Base-by-base conservation (phyloP, 2,797 vertebrate genomes). In the Centroberyx gerrardi region DNA sequence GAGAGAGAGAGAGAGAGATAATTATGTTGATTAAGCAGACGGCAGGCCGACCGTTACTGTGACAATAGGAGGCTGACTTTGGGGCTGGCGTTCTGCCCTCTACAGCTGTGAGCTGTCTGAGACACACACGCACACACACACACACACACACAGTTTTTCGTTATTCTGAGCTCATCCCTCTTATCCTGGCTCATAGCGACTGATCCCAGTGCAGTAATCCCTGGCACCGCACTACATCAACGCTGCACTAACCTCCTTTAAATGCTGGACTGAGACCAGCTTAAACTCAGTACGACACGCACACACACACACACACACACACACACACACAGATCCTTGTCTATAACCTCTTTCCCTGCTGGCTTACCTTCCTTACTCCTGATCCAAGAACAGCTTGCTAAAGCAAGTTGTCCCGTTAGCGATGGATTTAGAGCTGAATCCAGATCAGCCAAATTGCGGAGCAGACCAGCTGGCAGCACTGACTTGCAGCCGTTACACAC, bases 11-110 rank as follows among this genome's bases (percentile, higher is more conserved):
- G 3, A 69, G 10, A 53, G 55, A 56, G 80, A 70, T 68, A 88
- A 81, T 90, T 87, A 88, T 93, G 90, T 78, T 90, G 89, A 92
- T 89, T 78, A 76, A 68, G 89, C 91, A 91, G 89, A 85, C 84
- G 67, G 86, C 80, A 88, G 81, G 77, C 68, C 18, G 55, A 86
- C 90, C 86, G 87, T 93, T 92, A 89, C 73, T 3, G 61, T 82
- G 85, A 94, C 92, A 93, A 93, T 90, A 82, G 90, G 76, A 22
- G 84, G 83, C 69, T 54, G 85, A 88, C 87, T 90, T 83, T 73
- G 67, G 82, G 72, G 74, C 85, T 93, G 91, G 91, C 86, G 4
- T 80, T 80, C 69, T 87, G 91, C 88, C 87, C 76, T 88, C 83
- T 89, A 91, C 87, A 92, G 92, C 89, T 90, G 90, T 72, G 87